Evolutionary conservation across 2,797 vertebrate genomes (phyloP), one percentile per base, ranked within the genome.

Genomic region (Ctenopoma multispine): DNA sequence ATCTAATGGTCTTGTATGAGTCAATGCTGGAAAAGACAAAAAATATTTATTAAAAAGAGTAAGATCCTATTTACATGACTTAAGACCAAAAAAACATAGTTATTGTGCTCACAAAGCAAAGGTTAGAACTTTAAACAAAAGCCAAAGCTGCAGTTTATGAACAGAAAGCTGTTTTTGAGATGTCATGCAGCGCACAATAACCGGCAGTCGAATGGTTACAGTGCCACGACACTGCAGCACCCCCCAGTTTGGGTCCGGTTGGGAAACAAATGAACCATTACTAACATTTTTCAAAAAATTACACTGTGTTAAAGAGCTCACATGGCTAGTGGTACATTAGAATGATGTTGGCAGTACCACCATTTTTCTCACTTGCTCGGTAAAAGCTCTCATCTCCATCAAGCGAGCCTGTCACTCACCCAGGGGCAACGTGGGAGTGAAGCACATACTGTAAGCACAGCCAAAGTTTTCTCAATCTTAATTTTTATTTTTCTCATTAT

Each of bases 381-480:
- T 80, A 69, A 82, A 89, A 75, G 74, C 81, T 75, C 75, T 84
- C 67, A 36, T 87, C 77, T 84, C 81, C 75, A 75, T 85, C 78
- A 72, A 49, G 56, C 65, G 24, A 72, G 63, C 69, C 72, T 48
- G 71, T 92, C 90, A 91, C 80, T 92, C 87, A 92, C 64, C 79
- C 78, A 29, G 34, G 67, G 64, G 71, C 65, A 34, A 71, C 46
- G 91, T 90, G 85, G 90, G 90, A 87, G 88, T 80, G 77, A 70
- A 81, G 74, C 74, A 59, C 65, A 44, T 44, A 44, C 41, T 44
- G 70, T 3, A 77, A 86, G 72, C 80, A 79, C 76, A 62, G 81
- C 73, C 81, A 86, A 90, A 88, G 83, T 88, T 88, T 87, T 58
- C 75, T 72, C 67, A 65, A 74, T 87, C 80, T 83, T 77, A 65